Conservation (phyloP, 2,888 invertebrate species). For the Stenolophus ochropezus region DNA sequence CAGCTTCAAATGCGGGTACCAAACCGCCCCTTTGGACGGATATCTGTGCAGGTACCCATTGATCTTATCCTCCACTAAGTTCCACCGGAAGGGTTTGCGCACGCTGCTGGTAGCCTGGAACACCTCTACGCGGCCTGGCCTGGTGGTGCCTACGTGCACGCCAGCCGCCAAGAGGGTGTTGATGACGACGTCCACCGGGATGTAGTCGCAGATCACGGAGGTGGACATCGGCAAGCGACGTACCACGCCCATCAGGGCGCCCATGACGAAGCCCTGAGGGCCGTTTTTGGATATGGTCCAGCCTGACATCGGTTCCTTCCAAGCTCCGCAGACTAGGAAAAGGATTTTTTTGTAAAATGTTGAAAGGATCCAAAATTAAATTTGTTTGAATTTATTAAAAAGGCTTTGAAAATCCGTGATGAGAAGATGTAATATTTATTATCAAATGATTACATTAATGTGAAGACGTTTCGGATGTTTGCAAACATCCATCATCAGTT, state of each 20-base stretch:
- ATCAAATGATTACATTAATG: too few relatives aligned
- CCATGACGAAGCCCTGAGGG: constrained; percentile 94
- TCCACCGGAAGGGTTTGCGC: constrained; percentile 92
- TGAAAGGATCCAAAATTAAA: neutral
- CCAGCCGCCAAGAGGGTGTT: constrained; percentile 90
- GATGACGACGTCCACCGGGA: constrained; percentile 94
- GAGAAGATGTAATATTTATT: too few relatives aligned
- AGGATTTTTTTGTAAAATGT: neutral
- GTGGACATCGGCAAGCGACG: constrained; percentile 88
- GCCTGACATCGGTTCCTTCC: constrained; percentile 90
- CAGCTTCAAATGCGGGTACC: constrained; percentile 89
- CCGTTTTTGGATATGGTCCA: constrained; percentile 98
- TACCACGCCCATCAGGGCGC: constrained; percentile 91
- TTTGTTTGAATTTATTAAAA: too few relatives aligned
- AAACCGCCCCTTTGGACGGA: constrained; percentile 88
- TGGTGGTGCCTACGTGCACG: constrained; percentile 79
- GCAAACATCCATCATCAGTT: too few relatives aligned
- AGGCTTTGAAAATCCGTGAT: too few relatives aligned
- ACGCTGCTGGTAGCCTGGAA: constrained; percentile 95
- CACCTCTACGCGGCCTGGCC: constrained; percentile 77
- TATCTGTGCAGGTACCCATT: constrained; percentile 83
- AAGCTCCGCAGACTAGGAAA: constrained; percentile 83
- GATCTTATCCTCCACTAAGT: constrained; percentile 80
- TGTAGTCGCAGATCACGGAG: constrained; percentile 89
- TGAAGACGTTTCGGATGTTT: too few relatives aligned